Evolutionary conservation across 2,888 invertebrate genomes (phyloP).

Genomic region (Pyralis farinalis): DNA sequence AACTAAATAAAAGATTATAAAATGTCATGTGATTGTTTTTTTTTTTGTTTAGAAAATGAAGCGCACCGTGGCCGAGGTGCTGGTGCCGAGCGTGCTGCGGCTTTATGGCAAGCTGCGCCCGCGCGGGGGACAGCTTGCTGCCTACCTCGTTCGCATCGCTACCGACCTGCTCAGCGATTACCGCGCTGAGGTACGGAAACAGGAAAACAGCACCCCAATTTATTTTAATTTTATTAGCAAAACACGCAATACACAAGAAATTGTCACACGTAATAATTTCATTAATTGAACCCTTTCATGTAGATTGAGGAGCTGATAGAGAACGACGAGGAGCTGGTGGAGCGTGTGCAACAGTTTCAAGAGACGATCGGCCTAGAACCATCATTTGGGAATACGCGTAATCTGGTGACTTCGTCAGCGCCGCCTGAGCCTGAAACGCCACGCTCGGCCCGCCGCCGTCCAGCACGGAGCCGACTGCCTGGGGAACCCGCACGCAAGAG

Average conservation of each 20-base stretch:
- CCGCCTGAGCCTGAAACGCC: conserved; percentile 67
- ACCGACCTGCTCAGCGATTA: conserved; percentile 72
- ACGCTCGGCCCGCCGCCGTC: conserved; percentile 30
- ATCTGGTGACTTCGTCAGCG: conserved; percentile 61
- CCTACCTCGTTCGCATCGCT: conserved; percentile 71
- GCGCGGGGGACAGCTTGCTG: conserved; percentile 57
- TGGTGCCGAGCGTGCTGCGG: conserved; percentile 84
- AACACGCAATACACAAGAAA: too few species aligned
- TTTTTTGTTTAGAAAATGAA: conserved; percentile 77
- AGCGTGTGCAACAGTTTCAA: conserved; percentile 57
- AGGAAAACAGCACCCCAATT: too few species aligned
- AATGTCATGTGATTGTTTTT: too few species aligned
- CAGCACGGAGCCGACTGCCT: conserved; percentile 27
- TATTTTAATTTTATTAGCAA: too few species aligned
- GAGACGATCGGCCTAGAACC: conserved; percentile 51
- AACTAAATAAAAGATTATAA: too few species aligned
- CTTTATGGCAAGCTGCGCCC: conserved; percentile 81
- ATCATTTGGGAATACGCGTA: conserved; percentile 58
- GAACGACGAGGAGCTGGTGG: conserved; percentile 61
- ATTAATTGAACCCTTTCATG: too few species aligned
- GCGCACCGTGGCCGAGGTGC: conserved; percentile 83
- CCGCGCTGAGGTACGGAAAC: conserved; percentile 74
- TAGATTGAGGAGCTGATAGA: conserved; percentile 69
- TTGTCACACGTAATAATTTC: too few species aligned
- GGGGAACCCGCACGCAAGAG: conserved; percentile 26